Evolutionary conservation across 2,113 vertebrate genomes (phyloP).

Genomic region (Elaphurus davidianus): DNA sequence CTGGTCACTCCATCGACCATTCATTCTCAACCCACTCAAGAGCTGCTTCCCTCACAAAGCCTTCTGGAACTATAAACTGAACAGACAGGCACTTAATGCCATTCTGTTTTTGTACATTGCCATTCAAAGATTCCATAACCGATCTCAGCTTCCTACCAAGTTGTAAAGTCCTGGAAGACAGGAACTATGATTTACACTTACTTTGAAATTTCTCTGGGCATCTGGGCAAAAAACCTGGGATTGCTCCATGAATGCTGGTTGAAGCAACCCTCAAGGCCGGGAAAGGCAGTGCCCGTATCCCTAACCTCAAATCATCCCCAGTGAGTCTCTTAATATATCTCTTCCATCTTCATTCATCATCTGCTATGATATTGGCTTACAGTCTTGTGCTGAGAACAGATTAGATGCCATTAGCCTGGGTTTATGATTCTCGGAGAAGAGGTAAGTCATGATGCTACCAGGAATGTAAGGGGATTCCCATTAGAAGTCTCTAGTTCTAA

Average conservation of each 20-base stretch:
- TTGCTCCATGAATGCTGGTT: not conserved
- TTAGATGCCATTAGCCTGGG: not conserved
- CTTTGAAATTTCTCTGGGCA: not conserved
- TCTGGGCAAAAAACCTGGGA: not conserved
- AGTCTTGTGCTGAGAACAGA: not conserved
- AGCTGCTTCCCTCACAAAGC: not conserved
- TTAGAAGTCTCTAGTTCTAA: not conserved
- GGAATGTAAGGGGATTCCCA: slow-evolving; percentile 8
- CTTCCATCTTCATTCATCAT: not conserved
- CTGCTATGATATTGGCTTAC: not conserved
- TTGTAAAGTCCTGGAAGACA: not conserved
- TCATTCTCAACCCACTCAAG: not conserved
- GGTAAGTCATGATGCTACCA: not conserved
- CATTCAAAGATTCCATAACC: not conserved
- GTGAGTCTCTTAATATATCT: not conserved
- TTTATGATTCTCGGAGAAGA: slow-evolving; percentile 12
- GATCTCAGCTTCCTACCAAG: not conserved
- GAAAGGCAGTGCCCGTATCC: not conserved
- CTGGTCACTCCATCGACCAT: not conserved
- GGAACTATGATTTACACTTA: too few species aligned
- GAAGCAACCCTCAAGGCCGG: not conserved
- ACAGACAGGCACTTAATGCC: not conserved
- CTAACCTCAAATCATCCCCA: not conserved
- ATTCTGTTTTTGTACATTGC: not conserved
- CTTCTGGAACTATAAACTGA: not conserved